A percentile compares a stretch with the other conserved stretches of the same genome.
These are phyloP conservation scores for Hydrochoerus hydrochaeris DNA, from an alignment of 2,113 vertebrate genomes.

Conservation along the genomic window DNA sequence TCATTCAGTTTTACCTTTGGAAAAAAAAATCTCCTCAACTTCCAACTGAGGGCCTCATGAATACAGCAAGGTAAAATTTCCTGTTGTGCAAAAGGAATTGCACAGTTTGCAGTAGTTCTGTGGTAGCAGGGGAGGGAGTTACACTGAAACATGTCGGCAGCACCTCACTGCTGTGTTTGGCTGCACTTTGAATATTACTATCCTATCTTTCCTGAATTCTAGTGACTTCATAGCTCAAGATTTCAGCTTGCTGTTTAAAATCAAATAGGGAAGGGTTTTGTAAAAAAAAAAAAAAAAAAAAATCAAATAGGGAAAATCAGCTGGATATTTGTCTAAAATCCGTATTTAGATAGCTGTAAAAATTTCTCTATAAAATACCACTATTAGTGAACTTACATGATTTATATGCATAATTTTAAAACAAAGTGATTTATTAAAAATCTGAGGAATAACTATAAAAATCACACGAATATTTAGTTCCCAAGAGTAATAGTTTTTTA, in stretches of 20 bases:
- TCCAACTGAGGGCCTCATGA: not conserved
- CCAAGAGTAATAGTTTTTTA: not conserved
- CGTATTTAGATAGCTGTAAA: conserved; percentile 9
- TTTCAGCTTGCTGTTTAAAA: conserved; percentile 31
- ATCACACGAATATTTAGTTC: not conserved
- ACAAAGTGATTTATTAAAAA: not conserved
- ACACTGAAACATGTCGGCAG: not conserved
- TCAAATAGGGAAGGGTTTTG: not conserved
- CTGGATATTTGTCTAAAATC: not conserved
- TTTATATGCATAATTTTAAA: not conserved
- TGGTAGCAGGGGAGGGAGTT: not conserved
- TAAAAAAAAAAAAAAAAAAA: too few species aligned
- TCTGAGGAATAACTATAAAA: not conserved
- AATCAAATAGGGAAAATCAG: not conserved
- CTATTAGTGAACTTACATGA: not conserved
- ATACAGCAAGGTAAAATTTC: not conserved
- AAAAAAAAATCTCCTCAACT: not conserved
- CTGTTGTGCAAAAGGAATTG: not conserved
- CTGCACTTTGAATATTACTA: not conserved
- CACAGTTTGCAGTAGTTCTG: not conserved
- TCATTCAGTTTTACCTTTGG: not conserved
- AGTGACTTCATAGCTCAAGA: conserved; percentile 29
- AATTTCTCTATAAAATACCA: not conserved
- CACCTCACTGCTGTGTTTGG: not conserved
- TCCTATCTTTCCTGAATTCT: not conserved